Conservation (phyloP, 2,888 invertebrate species). For the Callinectes sapidus region DNA sequence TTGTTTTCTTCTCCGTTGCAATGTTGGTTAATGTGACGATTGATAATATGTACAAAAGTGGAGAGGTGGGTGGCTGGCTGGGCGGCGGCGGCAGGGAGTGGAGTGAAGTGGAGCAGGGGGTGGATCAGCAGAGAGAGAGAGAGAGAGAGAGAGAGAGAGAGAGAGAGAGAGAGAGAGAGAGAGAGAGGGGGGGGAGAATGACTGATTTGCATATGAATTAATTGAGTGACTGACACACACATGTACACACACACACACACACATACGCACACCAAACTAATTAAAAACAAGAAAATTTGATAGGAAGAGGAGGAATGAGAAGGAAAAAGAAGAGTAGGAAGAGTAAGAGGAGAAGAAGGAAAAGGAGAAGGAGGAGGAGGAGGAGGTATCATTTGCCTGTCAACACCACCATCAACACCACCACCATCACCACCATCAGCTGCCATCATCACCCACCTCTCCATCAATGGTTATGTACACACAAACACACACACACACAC, state of each 20-base stretch:
- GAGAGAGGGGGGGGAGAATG: background rate
- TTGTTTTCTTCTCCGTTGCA: background rate
- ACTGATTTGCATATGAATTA: background rate
- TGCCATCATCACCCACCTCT: too few species aligned
- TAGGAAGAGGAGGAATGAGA: background rate
- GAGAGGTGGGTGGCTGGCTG: background rate
- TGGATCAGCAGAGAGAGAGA: background rate
- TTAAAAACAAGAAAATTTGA: background rate
- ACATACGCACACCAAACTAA: background rate
- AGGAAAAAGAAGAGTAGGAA: background rate
- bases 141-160: background rate
- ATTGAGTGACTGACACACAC: background rate
- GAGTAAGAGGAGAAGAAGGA: background rate
- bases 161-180: background rate
- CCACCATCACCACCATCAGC: too few species aligned
- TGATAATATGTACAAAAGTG: constrained; percentile 21
- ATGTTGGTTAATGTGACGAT: background rate
- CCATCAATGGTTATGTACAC: background rate
- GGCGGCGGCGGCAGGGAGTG: too few species aligned
- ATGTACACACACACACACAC: background rate
- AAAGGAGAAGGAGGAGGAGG: background rate
- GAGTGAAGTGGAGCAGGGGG: too few species aligned
- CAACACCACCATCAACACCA: background rate
- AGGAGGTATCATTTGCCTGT: background rate
- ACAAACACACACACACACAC: background rate